Evolutionary conservation across 2,113 vertebrate species (phyloP).

Genomic region (Melanotaenia duboulayi): DNA sequence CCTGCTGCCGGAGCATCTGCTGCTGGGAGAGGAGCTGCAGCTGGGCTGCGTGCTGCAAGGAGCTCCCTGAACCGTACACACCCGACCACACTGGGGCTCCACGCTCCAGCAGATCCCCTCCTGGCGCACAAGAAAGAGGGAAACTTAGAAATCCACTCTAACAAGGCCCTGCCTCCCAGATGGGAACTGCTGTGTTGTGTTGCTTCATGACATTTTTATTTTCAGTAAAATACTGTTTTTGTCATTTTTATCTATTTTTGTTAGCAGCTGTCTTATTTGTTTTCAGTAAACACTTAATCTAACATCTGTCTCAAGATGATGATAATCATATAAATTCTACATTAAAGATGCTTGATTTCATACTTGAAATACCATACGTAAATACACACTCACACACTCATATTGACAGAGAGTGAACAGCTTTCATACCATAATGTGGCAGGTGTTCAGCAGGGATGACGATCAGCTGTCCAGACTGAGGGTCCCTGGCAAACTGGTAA

Average conservation of each 20-base stretch:
- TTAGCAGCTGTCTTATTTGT: not conserved
- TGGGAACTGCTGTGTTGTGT: not conserved
- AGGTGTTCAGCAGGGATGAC: slow-evolving; percentile 95
- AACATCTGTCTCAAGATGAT: not conserved
- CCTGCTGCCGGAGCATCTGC: slow-evolving; percentile 95
- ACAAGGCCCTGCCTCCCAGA: not conserved
- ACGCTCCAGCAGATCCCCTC: slow-evolving; percentile 93
- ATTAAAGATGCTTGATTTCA: not conserved
- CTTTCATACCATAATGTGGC: slow-evolving; percentile 84
- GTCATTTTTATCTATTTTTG: too few species aligned
- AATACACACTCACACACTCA: not conserved
- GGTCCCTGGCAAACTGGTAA: slow-evolving; percentile 96
- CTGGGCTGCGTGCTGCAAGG: slow-evolving; percentile 96
- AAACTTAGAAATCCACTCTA: slow-evolving; percentile 4
- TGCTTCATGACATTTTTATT: not conserved
- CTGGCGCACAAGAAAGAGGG: slow-evolving; percentile 3
- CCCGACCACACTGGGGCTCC: slow-evolving; percentile 91
- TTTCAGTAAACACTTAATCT: not conserved
- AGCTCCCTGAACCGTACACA: slow-evolving; percentile 89
- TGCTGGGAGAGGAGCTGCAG: slow-evolving; percentile 98
- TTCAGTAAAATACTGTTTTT: not conserved
- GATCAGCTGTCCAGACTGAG: slow-evolving; percentile 94
- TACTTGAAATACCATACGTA: not conserved
- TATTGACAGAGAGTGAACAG: not conserved
- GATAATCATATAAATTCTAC: not conserved